phyloP scores from a whole-genome alignment of 2,888 invertebrate genomes.

The Embidobia sp. region DNA sequence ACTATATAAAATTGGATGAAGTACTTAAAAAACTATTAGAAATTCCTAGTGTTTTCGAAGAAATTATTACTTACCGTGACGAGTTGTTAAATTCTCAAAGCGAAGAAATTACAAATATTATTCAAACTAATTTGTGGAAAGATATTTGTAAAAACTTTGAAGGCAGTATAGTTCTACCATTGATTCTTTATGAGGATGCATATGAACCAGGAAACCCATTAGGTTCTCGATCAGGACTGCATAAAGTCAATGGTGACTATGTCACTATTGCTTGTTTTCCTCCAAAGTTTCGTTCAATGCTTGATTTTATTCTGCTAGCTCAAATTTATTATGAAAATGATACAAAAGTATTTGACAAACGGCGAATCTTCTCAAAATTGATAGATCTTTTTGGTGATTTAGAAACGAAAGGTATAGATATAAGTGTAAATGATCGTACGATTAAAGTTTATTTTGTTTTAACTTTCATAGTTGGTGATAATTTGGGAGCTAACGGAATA shows the following conservation, averaged over 20 bases:
- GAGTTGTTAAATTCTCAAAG: not conserved
- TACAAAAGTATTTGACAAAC: conserved; percentile 2
- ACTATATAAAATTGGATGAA: no score
- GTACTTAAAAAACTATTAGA: not conserved
- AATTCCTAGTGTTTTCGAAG: not conserved
- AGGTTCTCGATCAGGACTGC: conserved; percentile 26
- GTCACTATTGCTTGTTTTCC: conserved; percentile 24
- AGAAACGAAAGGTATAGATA: conserved; percentile 36
- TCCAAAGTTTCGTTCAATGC: conserved; percentile 25
- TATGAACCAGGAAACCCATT: conserved; percentile 43
- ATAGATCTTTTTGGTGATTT: not conserved
- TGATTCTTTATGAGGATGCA: conserved; percentile 30
- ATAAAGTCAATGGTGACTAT: conserved; percentile 37
- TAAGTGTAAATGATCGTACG: conserved; percentile 7
- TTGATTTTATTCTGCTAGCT: conserved; percentile 26
- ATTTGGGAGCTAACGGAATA: conserved; percentile 41
- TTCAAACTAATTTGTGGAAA: conserved; percentile 36
- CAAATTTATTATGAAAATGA: conserved; percentile 40
- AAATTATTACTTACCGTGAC: not conserved
- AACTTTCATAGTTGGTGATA: conserved; percentile 45
- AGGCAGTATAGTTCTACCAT: conserved; percentile 5
- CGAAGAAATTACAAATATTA: not conserved
- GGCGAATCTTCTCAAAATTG: conserved; percentile 28
- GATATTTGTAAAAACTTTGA: not conserved
- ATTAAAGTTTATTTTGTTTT: conserved; percentile 44